These are phyloP conservation scores for Apotomis capreana DNA, from an alignment of 2,888 invertebrate species.

Conservation along the genomic window DNA sequence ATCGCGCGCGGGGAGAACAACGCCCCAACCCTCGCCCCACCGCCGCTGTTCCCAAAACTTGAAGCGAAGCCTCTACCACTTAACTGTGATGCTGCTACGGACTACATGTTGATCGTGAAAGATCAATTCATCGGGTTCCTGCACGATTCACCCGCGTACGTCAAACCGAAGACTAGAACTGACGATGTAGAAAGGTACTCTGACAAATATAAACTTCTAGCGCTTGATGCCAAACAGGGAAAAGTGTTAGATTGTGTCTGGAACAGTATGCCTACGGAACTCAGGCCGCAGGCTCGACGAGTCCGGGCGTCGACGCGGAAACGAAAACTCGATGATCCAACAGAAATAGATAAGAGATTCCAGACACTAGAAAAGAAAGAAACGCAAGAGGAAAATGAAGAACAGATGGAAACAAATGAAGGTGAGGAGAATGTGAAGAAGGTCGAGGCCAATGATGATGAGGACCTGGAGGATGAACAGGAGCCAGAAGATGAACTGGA, in stretches of 20 bases:
- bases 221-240: slow-evolving; percentile 76
- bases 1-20: slow-evolving; percentile 82
- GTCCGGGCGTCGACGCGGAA: slow-evolving; percentile 61
- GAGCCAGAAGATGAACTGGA: slow-evolving; percentile 94
- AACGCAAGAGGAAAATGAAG: slow-evolving; percentile 73
- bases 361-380: slow-evolving; percentile 88
- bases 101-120: slow-evolving; percentile 88
- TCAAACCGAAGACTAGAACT: slow-evolving; percentile 76
- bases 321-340: slow-evolving; percentile 70
- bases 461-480: slow-evolving; percentile 84
- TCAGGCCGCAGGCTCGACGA: slow-evolving; percentile 80
- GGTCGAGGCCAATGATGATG: slow-evolving; percentile 82
- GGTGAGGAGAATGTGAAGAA: slow-evolving; percentile 72
- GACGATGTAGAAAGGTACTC: slow-evolving; percentile 83
- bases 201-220: slow-evolving; percentile 81
- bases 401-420: slow-evolving; percentile 76
- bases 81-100: slow-evolving; percentile 82
- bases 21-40: slow-evolving; percentile 79
- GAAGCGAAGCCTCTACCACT: slow-evolving; percentile 82
- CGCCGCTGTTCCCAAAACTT: slow-evolving; percentile 84
- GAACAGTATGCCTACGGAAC: slow-evolving; percentile 85
- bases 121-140: slow-evolving; percentile 88
- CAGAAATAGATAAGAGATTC: slow-evolving; percentile 76
- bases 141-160: slow-evolving; percentile 86
- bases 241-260: slow-evolving; percentile 81